These are phyloP conservation scores for Philaenus spumarius DNA, from an alignment of 1,140 invertebrate genomes.

Conservation along the genomic window DNA sequence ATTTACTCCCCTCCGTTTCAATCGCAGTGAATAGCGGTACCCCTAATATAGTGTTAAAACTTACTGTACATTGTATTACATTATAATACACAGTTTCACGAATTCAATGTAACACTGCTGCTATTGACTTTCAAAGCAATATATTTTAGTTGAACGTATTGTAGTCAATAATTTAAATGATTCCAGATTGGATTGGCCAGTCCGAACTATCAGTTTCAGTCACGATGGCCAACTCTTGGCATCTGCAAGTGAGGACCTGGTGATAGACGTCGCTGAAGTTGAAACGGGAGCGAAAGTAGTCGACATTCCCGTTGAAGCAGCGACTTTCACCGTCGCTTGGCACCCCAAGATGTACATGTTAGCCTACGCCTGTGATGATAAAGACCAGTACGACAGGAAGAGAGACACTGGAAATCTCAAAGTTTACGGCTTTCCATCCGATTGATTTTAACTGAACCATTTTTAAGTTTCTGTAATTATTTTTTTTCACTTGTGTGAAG, in stretches of 20 bases:
- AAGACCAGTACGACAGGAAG: slow-evolving; percentile 76
- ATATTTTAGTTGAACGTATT: no score
- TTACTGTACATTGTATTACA: no score
- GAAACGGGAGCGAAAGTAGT: slow-evolving; percentile 60
- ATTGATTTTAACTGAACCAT: slow-evolving; percentile 28
- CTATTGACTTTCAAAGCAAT: no score
- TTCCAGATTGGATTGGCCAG: slow-evolving; percentile 89
- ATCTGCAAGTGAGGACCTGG: slow-evolving; percentile 90
- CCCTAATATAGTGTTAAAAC: no score
- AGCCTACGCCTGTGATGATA: slow-evolving; percentile 95
- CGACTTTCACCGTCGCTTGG: slow-evolving; percentile 95
- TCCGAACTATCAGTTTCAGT: slow-evolving; percentile 91
- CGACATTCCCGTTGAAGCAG: slow-evolving; percentile 80
- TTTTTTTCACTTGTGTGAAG: no score
- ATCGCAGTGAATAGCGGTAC: no score
- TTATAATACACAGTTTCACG: no score
- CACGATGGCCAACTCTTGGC: slow-evolving; percentile 91
- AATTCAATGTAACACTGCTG: no score
- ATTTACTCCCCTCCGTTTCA: no score
- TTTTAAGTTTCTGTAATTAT: no score
- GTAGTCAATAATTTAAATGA: no score
- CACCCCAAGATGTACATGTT: slow-evolving; percentile 87
- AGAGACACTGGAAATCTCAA: slow-evolving; percentile 88
- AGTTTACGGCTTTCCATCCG: slow-evolving; percentile 74
- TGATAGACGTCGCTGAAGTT: slow-evolving; percentile 92